Conservation (phyloP, 35 echinoderm and acorn worm genomes). For the Patiria miniata region DNA sequence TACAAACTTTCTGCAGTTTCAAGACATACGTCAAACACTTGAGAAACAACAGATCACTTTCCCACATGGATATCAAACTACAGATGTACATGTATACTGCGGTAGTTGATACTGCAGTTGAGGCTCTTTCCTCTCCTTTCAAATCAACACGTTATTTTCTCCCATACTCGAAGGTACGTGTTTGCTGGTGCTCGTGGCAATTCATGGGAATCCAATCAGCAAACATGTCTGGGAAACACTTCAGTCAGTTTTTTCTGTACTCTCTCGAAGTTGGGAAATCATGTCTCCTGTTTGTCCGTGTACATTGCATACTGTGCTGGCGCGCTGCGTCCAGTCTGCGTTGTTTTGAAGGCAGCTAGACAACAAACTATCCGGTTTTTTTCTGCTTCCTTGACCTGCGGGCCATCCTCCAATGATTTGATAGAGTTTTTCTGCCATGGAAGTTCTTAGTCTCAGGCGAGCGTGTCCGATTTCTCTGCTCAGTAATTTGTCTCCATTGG, state of each 20-base stretch:
- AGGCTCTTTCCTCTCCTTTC: background rate
- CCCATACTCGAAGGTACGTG: background rate
- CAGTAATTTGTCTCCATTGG: background rate
- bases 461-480: background rate
- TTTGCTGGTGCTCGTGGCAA: background rate
- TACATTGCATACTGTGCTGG: too few relatives aligned
- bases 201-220: slow-evolving; percentile 4
- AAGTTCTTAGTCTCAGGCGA: background rate
- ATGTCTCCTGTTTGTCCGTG: too few relatives aligned
- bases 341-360: too few relatives aligned
- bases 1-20: too few relatives aligned
- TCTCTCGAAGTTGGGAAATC: too few relatives aligned
- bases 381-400: background rate
- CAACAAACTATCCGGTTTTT: too few relatives aligned
- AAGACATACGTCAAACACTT: too few relatives aligned
- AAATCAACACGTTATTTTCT: slow-evolving; percentile 7
- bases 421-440: background rate
- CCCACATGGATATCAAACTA: too few relatives aligned
- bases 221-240: slow-evolving; percentile 12
- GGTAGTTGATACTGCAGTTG: background rate
- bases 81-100: too few relatives aligned
- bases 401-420: background rate
- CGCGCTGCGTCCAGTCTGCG: too few relatives aligned
- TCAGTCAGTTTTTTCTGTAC: background rate
- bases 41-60: too few relatives aligned